A percentile compares a stretch with the other conserved stretches of the same genome.
These are phyloP conservation scores for Nymphalis io DNA, from an alignment of 1,140 invertebrate genomes.

Conservation along the genomic window DNA sequence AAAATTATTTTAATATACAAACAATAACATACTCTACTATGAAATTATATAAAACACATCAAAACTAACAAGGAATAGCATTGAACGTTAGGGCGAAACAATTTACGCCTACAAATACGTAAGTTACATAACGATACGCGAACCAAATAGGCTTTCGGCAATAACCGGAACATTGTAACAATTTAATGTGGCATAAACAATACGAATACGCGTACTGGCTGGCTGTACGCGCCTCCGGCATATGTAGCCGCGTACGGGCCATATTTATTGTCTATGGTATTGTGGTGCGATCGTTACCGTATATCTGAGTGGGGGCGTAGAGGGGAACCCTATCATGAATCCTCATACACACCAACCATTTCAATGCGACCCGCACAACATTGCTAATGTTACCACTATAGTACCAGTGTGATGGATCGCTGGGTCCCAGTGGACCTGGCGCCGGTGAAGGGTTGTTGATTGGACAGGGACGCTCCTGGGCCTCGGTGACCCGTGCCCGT, in stretches of 20 bases:
- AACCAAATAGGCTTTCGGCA: slow-evolving; percentile 76
- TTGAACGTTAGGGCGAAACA: slow-evolving; percentile 55
- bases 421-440: slow-evolving; percentile 45
- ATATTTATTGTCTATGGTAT: slow-evolving; percentile 79
- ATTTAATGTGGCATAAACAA: slow-evolving; percentile 79
- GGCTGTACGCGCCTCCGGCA: slow-evolving; percentile 67
- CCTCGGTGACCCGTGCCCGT: slow-evolving; percentile 66
- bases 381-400: slow-evolving; percentile 38
- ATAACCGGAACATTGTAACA: slow-evolving; percentile 78
- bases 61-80: slow-evolving; percentile 50
- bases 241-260: slow-evolving; percentile 67
- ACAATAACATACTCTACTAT: slow-evolving; percentile 12
- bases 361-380: slow-evolving; percentile 50
- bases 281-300: slow-evolving; percentile 76
- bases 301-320: slow-evolving; percentile 72
- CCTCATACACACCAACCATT: slow-evolving; percentile 68
- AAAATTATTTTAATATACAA: not conserved
- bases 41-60: slow-evolving; percentile 44
- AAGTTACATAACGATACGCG: slow-evolving; percentile 66
- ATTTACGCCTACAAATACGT: slow-evolving; percentile 68
- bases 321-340: slow-evolving; percentile 73
- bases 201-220: slow-evolving; percentile 64
- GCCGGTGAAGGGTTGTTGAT: slow-evolving; percentile 69
- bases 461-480: slow-evolving; percentile 62
- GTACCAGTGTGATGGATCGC: slow-evolving; percentile 39